Percentiles rank a stretch among this genome's conserved stretches.
Conservation (phyloP, 2,113 vertebrate genomes). For the Menidia beryllina region DNA sequence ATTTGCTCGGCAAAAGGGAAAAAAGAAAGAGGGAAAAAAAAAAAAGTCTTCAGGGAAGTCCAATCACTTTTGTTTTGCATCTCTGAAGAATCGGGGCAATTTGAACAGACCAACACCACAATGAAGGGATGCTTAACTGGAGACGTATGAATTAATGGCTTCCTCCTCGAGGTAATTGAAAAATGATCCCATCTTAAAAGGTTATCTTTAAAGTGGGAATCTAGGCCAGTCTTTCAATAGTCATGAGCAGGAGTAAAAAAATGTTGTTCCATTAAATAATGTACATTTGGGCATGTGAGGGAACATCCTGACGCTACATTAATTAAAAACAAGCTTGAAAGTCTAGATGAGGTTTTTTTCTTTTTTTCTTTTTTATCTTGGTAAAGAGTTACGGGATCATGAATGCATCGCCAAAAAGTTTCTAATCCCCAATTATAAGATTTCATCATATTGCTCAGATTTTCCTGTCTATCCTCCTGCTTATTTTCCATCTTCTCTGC, state of each 20-base stretch:
- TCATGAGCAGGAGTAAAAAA: not conserved
- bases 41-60: slow-evolving; percentile 39
- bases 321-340: slow-evolving; percentile 20
- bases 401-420: not conserved
- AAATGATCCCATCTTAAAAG: slow-evolving; percentile 68
- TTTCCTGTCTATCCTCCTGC: slow-evolving; percentile 23
- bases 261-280: slow-evolving; percentile 23
- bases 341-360: not conserved
- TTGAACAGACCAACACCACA: slow-evolving; percentile 59
- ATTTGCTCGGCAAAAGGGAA: slow-evolving; percentile 29
- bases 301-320: slow-evolving; percentile 8
- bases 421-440: slow-evolving; percentile 12
- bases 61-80: slow-evolving; percentile 65
- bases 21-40: slow-evolving; percentile 16
- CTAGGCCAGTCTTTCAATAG: slow-evolving; percentile 17
- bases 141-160: slow-evolving; percentile 61
- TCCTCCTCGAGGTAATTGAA: slow-evolving; percentile 71
- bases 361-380: no score
- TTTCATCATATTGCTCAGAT: no score
- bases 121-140: slow-evolving; percentile 19
- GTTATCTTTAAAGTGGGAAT: slow-evolving; percentile 47
- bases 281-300: slow-evolving; percentile 12
- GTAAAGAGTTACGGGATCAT: not conserved
- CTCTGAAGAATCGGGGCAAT: slow-evolving; percentile 63
- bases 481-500: slow-evolving; percentile 36